Conservation (phyloP, 2,888 invertebrate genomes). For the Urechis unicinctus region DNA sequence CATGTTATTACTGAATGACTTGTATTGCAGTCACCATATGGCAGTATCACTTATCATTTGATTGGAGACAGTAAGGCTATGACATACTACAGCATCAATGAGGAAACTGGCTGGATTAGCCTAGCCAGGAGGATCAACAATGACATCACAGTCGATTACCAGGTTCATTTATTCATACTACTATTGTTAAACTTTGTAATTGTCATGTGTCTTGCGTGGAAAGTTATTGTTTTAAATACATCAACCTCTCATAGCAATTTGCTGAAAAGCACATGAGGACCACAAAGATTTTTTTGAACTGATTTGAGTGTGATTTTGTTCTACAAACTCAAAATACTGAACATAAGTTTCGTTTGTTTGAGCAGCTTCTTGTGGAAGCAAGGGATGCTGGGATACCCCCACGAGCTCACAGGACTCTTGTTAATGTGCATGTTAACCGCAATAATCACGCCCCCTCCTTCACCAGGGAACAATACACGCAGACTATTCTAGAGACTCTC, state of each 20-base stretch:
- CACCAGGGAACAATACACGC: constrained; percentile 16
- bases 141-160: constrained; percentile 17
- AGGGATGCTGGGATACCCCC: constrained; percentile 35
- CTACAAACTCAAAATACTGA: no score
- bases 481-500: constrained; percentile 20
- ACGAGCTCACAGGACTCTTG: constrained; percentile 22
- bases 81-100: constrained; percentile 30
- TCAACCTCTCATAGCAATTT: no score
- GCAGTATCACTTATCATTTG: constrained; percentile 28
- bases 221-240: no score
- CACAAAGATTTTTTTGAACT: no score
- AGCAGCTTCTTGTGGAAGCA: constrained; percentile 26
- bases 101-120: constrained; percentile 13
- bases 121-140: constrained; percentile 14
- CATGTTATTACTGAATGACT: not conserved
- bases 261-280: no score
- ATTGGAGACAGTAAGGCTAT: constrained; percentile 36
- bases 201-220: no score
- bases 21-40: constrained; percentile 31
- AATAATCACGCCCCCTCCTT: constrained; percentile 23
- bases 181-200: no score
- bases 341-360: no score
- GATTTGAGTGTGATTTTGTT: no score
- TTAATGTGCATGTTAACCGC: constrained; percentile 17
- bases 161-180: constrained; percentile 13